These are phyloP conservation scores for Drosophila meridionalis DNA, from an alignment of 2,888 invertebrate species.

Conservation along the genomic window DNA sequence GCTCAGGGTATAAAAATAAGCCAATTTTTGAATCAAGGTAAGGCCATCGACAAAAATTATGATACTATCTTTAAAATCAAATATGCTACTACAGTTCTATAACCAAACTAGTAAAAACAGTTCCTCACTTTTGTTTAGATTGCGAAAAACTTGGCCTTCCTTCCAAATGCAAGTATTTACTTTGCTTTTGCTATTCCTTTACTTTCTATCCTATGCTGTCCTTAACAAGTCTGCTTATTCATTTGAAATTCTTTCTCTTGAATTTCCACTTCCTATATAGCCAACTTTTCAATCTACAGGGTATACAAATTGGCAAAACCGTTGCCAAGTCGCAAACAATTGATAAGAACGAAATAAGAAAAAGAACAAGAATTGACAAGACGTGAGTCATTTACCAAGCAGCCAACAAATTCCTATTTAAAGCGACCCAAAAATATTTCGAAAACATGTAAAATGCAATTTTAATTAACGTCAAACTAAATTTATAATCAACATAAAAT, in stretches of 20 bases:
- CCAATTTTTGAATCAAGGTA: background rate
- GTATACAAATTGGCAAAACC: slow-evolving; percentile 34
- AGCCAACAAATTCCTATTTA: slow-evolving; percentile 54
- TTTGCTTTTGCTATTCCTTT: background rate
- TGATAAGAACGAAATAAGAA: slow-evolving; percentile 48
- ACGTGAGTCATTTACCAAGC: slow-evolving; percentile 67
- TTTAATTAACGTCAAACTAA: slow-evolving; percentile 59
- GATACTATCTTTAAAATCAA: background rate
- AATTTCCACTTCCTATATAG: too few relatives aligned
- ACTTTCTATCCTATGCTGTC: background rate
- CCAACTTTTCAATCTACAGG: slow-evolving; percentile 2
- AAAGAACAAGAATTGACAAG: slow-evolving; percentile 16
- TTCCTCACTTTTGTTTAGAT: background rate
- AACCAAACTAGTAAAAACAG: background rate
- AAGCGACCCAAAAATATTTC: slow-evolving; percentile 39
- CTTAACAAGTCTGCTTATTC: background rate
- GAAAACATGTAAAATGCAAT: slow-evolving; percentile 47
- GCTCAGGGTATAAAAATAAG: too few relatives aligned
- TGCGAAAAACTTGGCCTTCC: background rate
- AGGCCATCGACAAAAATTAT: background rate
- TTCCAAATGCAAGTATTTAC: background rate
- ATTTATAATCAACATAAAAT: slow-evolving; percentile 43
- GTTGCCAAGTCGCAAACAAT: slow-evolving; percentile 50
- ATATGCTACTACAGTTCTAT: background rate
- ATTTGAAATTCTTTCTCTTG: background rate